phyloP scores from a whole-genome alignment of 2,113 vertebrate species.

The Axis porcinus region DNA sequence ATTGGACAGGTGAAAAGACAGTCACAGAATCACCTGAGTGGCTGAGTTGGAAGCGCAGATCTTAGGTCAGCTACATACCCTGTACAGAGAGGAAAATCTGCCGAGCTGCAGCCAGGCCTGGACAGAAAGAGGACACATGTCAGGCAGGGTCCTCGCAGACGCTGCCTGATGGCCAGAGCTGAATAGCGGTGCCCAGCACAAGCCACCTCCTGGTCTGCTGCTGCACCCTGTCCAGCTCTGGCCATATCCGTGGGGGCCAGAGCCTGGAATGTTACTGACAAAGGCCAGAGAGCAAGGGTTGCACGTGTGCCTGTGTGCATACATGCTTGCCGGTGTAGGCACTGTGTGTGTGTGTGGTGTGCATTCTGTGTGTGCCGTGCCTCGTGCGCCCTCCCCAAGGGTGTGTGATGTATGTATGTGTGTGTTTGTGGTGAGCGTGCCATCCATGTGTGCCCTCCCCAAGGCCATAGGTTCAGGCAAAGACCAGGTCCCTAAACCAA shows the following conservation, averaged over 20 bases:
- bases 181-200: not conserved
- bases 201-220: not conserved
- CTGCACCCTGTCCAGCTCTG: not conserved
- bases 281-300: not conserved
- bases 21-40: not conserved
- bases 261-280: too few relatives aligned
- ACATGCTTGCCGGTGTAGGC: fast-evolving
- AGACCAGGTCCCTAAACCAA: not conserved
- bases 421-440: not conserved
- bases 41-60: not conserved
- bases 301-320: fast-evolving
- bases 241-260: not conserved
- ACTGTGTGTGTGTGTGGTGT: not conserved
- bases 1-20: not conserved
- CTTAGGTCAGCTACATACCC: not conserved
- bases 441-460: not conserved
- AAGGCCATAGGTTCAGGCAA: not conserved
- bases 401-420: not conserved
- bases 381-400: not conserved
- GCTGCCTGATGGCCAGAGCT: not conserved
- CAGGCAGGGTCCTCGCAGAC: not conserved
- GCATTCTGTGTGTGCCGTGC: not conserved
- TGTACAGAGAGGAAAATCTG: not conserved
- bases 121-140: fast-evolving
- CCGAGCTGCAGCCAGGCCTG: not conserved